A percentile compares a stretch with the other conserved stretches of the same genome.
These are phyloP conservation scores for Polydrusus cervinus DNA, from an alignment of 2,888 invertebrate species.

Conservation along the genomic window DNA sequence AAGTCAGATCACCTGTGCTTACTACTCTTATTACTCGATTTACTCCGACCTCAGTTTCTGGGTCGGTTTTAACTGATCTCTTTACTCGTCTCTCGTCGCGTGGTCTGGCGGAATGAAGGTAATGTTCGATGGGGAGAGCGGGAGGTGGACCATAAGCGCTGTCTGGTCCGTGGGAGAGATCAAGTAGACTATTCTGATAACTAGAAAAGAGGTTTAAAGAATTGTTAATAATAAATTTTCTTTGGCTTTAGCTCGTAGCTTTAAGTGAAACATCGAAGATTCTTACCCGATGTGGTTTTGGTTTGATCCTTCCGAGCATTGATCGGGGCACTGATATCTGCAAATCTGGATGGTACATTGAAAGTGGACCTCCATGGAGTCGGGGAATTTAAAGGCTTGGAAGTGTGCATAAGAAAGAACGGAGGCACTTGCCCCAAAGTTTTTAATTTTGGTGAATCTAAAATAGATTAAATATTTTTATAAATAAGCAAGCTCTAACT, in stretches of 20 bases:
- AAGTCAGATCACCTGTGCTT: slow-evolving; percentile 91
- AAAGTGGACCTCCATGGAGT: slow-evolving; percentile 97
- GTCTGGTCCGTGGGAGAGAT: slow-evolving; percentile 67
- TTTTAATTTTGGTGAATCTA: slow-evolving; percentile 92
- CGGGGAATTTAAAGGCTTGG: slow-evolving; percentile 97
- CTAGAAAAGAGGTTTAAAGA: slow-evolving; percentile 23
- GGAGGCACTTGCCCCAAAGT: slow-evolving; percentile 94
- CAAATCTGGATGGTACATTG: slow-evolving; percentile 97
- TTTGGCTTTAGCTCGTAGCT: no score
- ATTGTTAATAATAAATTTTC: no score
- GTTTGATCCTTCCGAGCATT: slow-evolving; percentile 77
- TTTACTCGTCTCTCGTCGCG: slow-evolving; percentile 84
- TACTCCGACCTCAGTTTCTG: slow-evolving; percentile 89
- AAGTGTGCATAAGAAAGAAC: slow-evolving; percentile 94
- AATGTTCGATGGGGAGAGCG: slow-evolving; percentile 77
- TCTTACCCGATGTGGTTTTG: slow-evolving; percentile 61
- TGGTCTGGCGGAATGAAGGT: slow-evolving; percentile 80
- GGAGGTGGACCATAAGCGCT: slow-evolving; percentile 80
- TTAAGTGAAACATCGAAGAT: slow-evolving; percentile 15
- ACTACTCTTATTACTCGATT: slow-evolving; percentile 91
- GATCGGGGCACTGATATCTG: slow-evolving; percentile 93
- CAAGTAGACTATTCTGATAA: slow-evolving; percentile 44
- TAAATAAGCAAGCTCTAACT: no score
- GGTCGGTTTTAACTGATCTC: slow-evolving; percentile 74
- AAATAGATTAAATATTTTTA: background rate